Evolutionary conservation across 2,797 vertebrate species (phyloP), one percentile per base, ranked within the genome.

Genomic region (Sebastes aleutianus): DNA sequence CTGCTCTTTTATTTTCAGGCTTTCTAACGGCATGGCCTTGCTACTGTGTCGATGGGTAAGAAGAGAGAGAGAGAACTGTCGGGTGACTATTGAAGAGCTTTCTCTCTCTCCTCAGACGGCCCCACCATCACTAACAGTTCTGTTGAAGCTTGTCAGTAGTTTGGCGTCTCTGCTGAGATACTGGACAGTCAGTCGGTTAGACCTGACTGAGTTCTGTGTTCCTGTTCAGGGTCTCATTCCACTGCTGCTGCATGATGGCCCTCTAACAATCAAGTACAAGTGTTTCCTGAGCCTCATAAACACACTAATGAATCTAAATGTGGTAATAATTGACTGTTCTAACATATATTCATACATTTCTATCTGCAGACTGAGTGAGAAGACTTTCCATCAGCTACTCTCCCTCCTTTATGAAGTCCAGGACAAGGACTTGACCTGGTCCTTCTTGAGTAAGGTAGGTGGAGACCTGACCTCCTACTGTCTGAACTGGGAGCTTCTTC

Each of bases 401-500:
- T 22, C 6, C 20, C 31, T 86, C 50, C 76, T 93, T 54, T 78
- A 65, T 88, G 83, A 91, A 62, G 12, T 67, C 63, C 87, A 91
- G 80, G 89, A 93, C 14, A 3, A 70, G 26, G 32, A 84, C 22
- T 36, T 69, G 69, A 79, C 81, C 16, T 20, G 2, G 14, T 58
- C 27, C 8, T 90, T 88, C 56, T 58, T 93, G 47, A 73, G 65
- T 64, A 91, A 83, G 13, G 27, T 85, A 22, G 83, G 62, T 64
- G 74, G 86, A 84, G 89, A 92, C 65, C 77, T 94, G 85, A 88
- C n/a, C 36, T 79, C 70, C 71, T 92, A 62, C 70, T 43, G 24
- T 65, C 74, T 93, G 81, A 74, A 73, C 80, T 89, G 87, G 90
- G 83, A 91, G 47, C 1, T 84, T 16, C 86, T 91, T 86, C 80